Percentiles rank a stretch among this genome's conserved stretches.
Evolutionary conservation across 2,797 vertebrate genomes (phyloP).

Genomic region (Chloroceryle amazona): DNA sequence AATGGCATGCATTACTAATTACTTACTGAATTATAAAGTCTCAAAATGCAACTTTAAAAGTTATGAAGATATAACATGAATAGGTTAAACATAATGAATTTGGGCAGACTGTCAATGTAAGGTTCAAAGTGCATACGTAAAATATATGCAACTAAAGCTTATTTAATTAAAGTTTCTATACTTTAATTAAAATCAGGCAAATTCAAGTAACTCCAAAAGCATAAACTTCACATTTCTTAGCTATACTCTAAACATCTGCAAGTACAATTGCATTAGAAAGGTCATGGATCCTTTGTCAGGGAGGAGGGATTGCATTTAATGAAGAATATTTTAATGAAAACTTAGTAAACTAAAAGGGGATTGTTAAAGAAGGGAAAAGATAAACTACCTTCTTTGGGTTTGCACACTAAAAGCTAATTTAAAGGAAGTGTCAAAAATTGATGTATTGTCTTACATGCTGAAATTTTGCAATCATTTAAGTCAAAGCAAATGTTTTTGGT

Average conservation of each 20-base stretch:
- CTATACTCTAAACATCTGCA: background rate
- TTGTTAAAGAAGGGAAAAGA: background rate
- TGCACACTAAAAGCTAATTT: conserved; percentile 37
- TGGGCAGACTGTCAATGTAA: background rate
- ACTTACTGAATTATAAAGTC: background rate
- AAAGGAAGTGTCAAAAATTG: conserved; percentile 45
- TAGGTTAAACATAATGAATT: background rate
- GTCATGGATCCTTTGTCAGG: background rate
- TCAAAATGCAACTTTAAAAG: background rate
- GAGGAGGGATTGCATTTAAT: background rate
- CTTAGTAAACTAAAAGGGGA: background rate
- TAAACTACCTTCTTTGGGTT: conserved; percentile 3
- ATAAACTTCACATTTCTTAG: background rate
- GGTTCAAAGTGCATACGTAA: background rate
- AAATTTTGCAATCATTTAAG: conserved; percentile 46
- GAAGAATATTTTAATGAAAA: background rate
- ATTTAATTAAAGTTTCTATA: background rate
- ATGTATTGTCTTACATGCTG: conserved; percentile 38
- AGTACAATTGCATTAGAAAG: background rate
- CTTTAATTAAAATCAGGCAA: background rate
- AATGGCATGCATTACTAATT: background rate
- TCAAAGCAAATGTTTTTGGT: background rate
- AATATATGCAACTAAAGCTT: background rate
- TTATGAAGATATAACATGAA: background rate
- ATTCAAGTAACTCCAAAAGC: background rate